Conservation (phyloP, 2,888 invertebrate species). For the Acrobasis repandana region DNA sequence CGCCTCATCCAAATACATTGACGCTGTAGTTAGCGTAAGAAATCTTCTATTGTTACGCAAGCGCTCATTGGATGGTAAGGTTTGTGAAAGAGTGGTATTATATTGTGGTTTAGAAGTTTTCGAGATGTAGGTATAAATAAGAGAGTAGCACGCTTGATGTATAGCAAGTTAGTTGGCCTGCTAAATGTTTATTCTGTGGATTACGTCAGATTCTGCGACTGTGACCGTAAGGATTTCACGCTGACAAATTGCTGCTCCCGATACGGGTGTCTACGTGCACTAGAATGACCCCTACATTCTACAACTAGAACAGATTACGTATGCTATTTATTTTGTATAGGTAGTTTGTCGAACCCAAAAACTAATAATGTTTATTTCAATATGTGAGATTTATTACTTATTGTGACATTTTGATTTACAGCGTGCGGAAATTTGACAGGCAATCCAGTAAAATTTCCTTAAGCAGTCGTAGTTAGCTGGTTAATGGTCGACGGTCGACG, state of each 20-base stretch:
- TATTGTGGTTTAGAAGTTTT: background rate
- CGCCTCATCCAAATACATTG: constrained; percentile 11
- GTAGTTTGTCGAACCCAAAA: too few relatives aligned
- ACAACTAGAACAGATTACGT: too few relatives aligned
- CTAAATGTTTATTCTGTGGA: constrained; percentile 30
- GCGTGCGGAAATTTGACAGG: too few relatives aligned
- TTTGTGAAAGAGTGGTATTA: background rate
- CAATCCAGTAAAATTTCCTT: too few relatives aligned
- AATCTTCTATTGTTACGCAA: background rate
- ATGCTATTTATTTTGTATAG: too few relatives aligned
- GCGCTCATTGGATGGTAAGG: background rate
- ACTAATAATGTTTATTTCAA: too few relatives aligned
- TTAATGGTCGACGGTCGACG: too few relatives aligned
- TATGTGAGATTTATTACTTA: too few relatives aligned
- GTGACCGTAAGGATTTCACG: constrained; percentile 16
- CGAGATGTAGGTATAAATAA: constrained; percentile 16
- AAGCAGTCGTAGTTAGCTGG: too few relatives aligned
- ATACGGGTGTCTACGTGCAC: too few relatives aligned
- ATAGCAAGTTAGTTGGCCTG: constrained; percentile 38
- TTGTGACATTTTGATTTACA: too few relatives aligned
- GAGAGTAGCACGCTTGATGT: constrained; percentile 36
- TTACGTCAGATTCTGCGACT: constrained; percentile 23
- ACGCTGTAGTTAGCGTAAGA: background rate
- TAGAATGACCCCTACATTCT: too few relatives aligned
- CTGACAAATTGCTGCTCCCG: constrained; percentile 3